Conservation (phyloP, 37 sponge, comb jelly and placozoan species). For the Halichondria panicea region DNA sequence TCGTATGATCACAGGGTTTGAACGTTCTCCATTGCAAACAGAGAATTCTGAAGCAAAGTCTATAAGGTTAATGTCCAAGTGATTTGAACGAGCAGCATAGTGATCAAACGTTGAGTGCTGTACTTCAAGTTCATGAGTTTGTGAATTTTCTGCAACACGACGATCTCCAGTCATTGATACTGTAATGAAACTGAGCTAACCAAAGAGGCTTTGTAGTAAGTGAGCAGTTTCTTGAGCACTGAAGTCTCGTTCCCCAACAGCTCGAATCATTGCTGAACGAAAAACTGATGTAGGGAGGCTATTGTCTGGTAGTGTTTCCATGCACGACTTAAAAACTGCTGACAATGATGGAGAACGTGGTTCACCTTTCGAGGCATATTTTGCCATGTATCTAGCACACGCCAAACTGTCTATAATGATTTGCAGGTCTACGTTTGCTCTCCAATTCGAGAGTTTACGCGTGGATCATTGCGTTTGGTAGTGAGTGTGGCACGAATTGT, state of each 20-base stretch:
- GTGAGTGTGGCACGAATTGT: constrained; percentile 4
- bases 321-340: neutral
- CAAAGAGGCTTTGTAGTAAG: constrained; percentile 22
- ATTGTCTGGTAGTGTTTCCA: neutral
- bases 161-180: neutral
- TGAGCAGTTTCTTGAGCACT: constrained; percentile 40
- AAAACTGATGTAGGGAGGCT: neutral
- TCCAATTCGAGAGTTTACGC: constrained; percentile 18
- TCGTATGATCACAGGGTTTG: constrained; percentile 17
- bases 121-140: neutral
- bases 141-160: neutral
- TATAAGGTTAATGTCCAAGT: neutral
- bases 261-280: neutral
- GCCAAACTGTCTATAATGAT: constrained; percentile 3
- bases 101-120: constrained; percentile 4
- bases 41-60: constrained; percentile 5
- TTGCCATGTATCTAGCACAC: constrained; percentile 33
- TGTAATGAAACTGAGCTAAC: constrained; percentile 10
- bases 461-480: constrained; percentile 27
- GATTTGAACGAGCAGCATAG: neutral
- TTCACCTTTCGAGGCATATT: constrained; percentile 37
- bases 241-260: constrained; percentile 46
- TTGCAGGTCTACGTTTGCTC: constrained; percentile 46
- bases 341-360: constrained; percentile 18
- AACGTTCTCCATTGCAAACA: neutral